Conservation (phyloP, 37 sponge, comb jelly and placozoan genomes). For the Axinella damicornis region DNA sequence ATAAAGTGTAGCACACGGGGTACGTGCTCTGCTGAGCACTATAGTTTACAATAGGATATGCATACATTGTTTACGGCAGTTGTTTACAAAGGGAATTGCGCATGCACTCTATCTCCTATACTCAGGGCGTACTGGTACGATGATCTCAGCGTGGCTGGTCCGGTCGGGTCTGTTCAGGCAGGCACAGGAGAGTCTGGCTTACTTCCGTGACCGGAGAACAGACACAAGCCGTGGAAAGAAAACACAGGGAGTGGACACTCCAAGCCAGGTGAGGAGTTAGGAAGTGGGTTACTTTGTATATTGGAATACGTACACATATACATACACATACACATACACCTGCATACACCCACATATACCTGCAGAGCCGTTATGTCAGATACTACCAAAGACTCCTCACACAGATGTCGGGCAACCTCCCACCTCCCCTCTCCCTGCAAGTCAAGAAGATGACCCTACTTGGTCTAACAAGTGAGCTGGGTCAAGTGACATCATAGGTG, state of each 20-base stretch:
- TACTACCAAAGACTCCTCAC: conserved; percentile 46
- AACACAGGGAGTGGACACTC: conserved; percentile 84
- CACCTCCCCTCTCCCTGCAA: conserved; percentile 18
- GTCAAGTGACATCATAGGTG: background rate
- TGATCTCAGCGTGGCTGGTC: conserved; percentile 65
- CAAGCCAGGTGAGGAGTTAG: conserved; percentile 52
- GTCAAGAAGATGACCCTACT: conserved; percentile 30
- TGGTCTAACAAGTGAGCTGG: conserved; percentile 30
- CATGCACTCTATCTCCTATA: too few species aligned
- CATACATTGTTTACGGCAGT: too few species aligned
- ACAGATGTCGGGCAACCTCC: conserved; percentile 29
- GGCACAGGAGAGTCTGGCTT: conserved; percentile 58
- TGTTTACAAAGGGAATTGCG: too few species aligned
- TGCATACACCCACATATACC: too few species aligned
- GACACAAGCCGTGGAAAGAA: conserved; percentile 56
- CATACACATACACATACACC: too few species aligned
- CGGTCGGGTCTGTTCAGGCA: conserved; percentile 49
- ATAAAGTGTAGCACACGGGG: too few species aligned
- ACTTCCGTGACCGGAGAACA: conserved; percentile 67
- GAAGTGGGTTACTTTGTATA: too few species aligned
- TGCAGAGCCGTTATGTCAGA: conserved; percentile 54
- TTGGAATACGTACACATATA: too few species aligned
- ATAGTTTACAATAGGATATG: too few species aligned
- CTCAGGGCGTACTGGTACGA: conserved; percentile 64
- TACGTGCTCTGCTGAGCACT: too few species aligned